Evolutionary conservation across 2,888 invertebrate genomes (phyloP).

Genomic region (Dynastes hyllus): DNA sequence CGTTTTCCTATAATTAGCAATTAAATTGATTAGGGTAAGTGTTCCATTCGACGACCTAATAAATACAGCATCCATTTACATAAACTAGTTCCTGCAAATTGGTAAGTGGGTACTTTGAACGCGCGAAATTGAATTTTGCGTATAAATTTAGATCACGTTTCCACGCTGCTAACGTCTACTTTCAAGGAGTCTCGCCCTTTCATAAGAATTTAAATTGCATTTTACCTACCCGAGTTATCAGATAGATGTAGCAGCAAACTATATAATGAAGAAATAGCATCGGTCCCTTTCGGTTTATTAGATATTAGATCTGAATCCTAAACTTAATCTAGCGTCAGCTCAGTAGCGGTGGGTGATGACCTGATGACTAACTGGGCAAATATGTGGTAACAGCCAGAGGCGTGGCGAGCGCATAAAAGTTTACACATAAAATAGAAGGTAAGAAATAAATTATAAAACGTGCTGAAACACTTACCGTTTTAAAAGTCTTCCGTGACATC

Average conservation of each 20-base stretch:
- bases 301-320: too few species aligned
- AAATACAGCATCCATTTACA: constrained; percentile 45
- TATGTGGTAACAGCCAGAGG: too few species aligned
- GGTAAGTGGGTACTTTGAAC: constrained; percentile 34
- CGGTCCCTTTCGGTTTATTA: too few species aligned
- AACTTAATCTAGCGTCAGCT: too few species aligned
- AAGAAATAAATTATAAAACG: too few species aligned
- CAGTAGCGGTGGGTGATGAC: too few species aligned
- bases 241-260: constrained; percentile 1
- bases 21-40: constrained; percentile 50
- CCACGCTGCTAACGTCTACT: constrained; percentile 24
- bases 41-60: constrained; percentile 41
- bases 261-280: too few species aligned
- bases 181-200: constrained; percentile 22
- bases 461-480: too few species aligned
- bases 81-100: constrained; percentile 36
- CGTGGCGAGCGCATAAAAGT: too few species aligned
- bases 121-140: constrained; percentile 30
- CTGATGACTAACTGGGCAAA: too few species aligned
- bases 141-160: constrained; percentile 45
- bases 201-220: constrained; percentile 7
- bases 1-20: constrained; percentile 49
- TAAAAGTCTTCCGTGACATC: too few species aligned
- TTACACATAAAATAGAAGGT: too few species aligned
- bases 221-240: constrained; percentile 14